A percentile compares a stretch with the other conserved stretches of the same genome.
Conservation (phyloP, 2,113 vertebrate genomes). For the Cryptoleucopteryx plumbea region DNA sequence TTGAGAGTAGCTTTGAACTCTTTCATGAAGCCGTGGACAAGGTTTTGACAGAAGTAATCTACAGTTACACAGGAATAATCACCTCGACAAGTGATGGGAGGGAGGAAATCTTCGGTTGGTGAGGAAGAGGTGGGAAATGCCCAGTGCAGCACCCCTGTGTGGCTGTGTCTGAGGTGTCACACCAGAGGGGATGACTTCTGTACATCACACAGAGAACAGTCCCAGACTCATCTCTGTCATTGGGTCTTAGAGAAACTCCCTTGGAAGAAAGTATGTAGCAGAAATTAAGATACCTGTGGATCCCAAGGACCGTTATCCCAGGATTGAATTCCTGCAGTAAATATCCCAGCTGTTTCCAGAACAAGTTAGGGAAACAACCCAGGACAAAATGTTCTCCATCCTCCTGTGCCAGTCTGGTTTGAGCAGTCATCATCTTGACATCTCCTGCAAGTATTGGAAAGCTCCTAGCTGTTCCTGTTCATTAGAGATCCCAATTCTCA, state of each 20-base stretch:
- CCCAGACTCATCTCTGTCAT: not conserved
- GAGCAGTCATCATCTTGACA: not conserved
- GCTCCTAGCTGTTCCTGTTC: not conserved
- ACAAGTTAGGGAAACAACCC: not conserved
- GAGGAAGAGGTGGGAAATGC: not conserved
- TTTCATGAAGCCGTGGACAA: accelerated
- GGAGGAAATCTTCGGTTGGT: not conserved
- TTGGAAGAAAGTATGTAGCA: not conserved
- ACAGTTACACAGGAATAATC: not conserved
- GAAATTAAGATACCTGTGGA: not conserved
- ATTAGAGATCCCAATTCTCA: not conserved
- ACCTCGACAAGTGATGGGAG: not conserved
- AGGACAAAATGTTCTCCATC: not conserved
- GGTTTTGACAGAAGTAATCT: not conserved
- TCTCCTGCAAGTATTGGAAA: not conserved
- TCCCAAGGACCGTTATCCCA: not conserved
- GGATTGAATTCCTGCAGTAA: not conserved
- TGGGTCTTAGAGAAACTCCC: not conserved
- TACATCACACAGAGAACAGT: not conserved
- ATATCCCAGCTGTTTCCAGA: not conserved
- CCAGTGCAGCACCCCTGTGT: not conserved
- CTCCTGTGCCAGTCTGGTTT: not conserved
- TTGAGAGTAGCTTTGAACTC: not conserved
- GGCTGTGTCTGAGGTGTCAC: not conserved
- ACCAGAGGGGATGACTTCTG: not conserved